Base-by-base conservation (phyloP, 2,888 invertebrate genomes). In the Noctua pronuba region DNA sequence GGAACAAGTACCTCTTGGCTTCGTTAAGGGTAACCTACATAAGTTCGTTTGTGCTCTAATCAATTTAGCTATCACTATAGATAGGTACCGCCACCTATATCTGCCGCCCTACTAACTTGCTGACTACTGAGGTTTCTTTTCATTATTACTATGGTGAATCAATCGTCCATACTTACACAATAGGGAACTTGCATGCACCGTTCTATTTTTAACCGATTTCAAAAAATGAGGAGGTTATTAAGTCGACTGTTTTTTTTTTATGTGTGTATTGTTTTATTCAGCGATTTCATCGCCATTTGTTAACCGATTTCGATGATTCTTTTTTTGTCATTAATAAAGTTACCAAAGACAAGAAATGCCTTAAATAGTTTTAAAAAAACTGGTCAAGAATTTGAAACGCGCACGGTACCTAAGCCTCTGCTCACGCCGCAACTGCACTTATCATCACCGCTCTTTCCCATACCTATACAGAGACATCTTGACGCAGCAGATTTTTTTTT, bases 91-190 rank as follows among this genome's bases (percentile, higher is more conserved):
- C 31, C 10, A 31, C 18, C 28, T 28, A 71, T 49, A 31, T 46
- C 52, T n/a, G 58, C 24, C 31, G 24, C 18, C 44, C 58, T 11
- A 24, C 41, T 68, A 21, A 5, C 28, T 31, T 21, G 24, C 31
- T 7, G 16, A 66, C 69, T 73, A 46, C 58, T 77, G 52, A 58
- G 75, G 78, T 62, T 85, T 85, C 85, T 66, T 81, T 78, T 78
- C 13, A 83, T 83, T 72, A 83, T 60, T 72, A n/a, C 49, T 65
- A 35, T 38, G 18, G 55, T 38, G 24, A 60, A 24, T 38, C 46
- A 64, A 52, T 41, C 58, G 21, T 58, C 41, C n/a, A n/a, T 31
- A 18, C 24, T 5, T 6, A 44, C 38, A 16, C 28, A 31, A 31
- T 21, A 31, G 10, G 7, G 18, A 35, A 35, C 10, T 35, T 10